Evolutionary conservation across 2,888 invertebrate species (phyloP), one percentile per base, ranked within the genome.

Genomic region (Lamellibrachia columna): DNA sequence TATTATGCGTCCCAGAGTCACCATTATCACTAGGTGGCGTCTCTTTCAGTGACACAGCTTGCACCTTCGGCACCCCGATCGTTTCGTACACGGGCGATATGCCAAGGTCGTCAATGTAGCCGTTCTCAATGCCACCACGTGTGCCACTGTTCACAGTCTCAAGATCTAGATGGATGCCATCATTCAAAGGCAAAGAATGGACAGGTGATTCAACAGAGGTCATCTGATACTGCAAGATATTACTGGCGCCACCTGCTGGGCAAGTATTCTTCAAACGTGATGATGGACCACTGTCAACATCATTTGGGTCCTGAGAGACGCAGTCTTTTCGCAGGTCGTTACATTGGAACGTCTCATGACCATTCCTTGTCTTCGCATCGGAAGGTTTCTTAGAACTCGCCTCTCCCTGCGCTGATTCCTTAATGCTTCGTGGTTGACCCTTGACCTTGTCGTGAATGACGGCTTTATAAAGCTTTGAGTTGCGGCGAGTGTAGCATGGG

Each of bases 251-350:
- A 75, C 22, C 75, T 75, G 22, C 15, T 22, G 75, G 75, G 75
- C 75, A 22, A 4, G 75, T 75, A 75, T 75, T 75, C 2, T 3
- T 75, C 6, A 75, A 15, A 75, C 15, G 3, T 94, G 94, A 22
- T 92, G 93, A 90, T 94, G 94, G 9, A 95, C 94, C 93, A 94
- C 93, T 90, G 53, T 93, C 92, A n/a, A 75, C 3, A 22, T 75
- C 75, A 22, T 75, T n/a, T 22, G 75, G 75, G 0, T 75, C 75
- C 75, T 75, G 22, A 22, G 75, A n/a, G 6, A 75, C n/a, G 6
- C 75, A n/a, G 15, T 75, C 75, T 22, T 75, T 6, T n/a, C 75
- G n/a, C 75, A 75, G 75, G 15, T 75, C 22, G 22, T 22, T 15
- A 75, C n/a, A n/a, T 75, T n/a, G 3, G 22, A 75, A 75, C 75